Evolutionary conservation across 1,140 invertebrate species (phyloP).

Genomic region (Oppia nitens): DNA sequence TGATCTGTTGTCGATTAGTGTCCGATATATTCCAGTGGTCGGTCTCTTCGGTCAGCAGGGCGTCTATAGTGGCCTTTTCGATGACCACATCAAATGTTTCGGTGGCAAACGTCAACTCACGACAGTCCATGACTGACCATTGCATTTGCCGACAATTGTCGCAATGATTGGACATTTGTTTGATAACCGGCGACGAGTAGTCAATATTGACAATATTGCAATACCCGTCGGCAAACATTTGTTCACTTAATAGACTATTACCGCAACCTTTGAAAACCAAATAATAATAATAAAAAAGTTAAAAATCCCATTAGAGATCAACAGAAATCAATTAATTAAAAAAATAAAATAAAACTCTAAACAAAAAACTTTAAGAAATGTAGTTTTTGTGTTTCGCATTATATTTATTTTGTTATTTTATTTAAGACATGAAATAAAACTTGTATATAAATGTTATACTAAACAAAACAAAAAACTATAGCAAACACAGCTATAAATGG

Average conservation of each 20-base stretch:
- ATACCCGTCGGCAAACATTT: conserved; percentile 32
- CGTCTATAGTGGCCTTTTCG: conserved; percentile 37
- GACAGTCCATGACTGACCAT: conserved; percentile 32
- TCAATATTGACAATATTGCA: conserved; percentile 32
- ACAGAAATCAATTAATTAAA: no score
- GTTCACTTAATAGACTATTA: conserved; percentile 32
- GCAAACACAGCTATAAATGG: no score
- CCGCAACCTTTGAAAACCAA: conserved; percentile 30
- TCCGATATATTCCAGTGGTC: conserved; percentile 32
- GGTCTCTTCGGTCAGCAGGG: conserved; percentile 33
- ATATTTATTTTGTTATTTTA: no score
- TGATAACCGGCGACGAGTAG: conserved; percentile 33
- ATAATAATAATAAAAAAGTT: no score
- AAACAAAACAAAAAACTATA: no score
- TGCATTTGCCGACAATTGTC: conserved; percentile 22
- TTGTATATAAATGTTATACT: no score
- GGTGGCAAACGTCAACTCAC: conserved; percentile 25
- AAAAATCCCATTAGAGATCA: no score
- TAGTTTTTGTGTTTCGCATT: no score
- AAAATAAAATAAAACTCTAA: no score
- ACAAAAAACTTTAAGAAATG: no score
- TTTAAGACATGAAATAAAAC: no score
- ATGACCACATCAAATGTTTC: conserved; percentile 34
- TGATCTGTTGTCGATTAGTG: conserved; percentile 24
- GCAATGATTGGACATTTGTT: conserved; percentile 26